These are phyloP conservation scores for Mythimna albipuncta DNA, from an alignment of 2,888 invertebrate genomes.

Conservation along the genomic window DNA sequence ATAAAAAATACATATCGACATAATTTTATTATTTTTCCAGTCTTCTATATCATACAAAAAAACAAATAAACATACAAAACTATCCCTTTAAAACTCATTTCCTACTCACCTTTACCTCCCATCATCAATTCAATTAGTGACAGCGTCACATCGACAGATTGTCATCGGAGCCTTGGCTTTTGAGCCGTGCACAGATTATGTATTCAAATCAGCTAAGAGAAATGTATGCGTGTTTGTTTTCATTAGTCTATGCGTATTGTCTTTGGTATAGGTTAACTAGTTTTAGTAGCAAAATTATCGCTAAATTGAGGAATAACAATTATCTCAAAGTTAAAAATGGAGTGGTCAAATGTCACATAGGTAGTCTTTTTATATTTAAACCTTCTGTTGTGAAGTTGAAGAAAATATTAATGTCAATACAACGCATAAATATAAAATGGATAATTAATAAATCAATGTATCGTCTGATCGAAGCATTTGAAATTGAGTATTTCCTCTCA, in stretches of 20 bases:
- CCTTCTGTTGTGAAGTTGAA: too few relatives aligned
- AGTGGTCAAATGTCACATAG: neutral
- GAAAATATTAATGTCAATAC: too few relatives aligned
- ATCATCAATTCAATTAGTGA: constrained; percentile 61
- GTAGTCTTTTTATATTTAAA: too few relatives aligned
- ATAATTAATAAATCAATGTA: too few relatives aligned
- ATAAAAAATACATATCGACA: neutral
- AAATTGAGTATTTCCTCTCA: too few relatives aligned
- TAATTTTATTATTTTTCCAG: neutral
- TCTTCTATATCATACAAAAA: neutral
- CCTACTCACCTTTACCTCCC: constrained; percentile 10
- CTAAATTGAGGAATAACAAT: neutral
- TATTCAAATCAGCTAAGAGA: constrained; percentile 32
- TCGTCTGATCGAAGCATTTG: too few relatives aligned
- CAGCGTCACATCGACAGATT: constrained; percentile 49
- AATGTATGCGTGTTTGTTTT: constrained; percentile 35
- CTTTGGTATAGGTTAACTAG: constrained; percentile 9
- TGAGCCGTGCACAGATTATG: constrained; percentile 47
- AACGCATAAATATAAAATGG: too few relatives aligned
- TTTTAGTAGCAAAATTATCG: neutral
- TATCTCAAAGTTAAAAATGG: neutral
- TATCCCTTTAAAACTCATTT: constrained; percentile 8
- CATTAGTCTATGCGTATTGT: constrained; percentile 29
- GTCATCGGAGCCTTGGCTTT: constrained; percentile 49
- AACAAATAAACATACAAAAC: neutral